These are phyloP conservation scores for Notarius quadriscutis DNA, from an alignment of 2,113 vertebrate genomes.

Conservation along the genomic window DNA sequence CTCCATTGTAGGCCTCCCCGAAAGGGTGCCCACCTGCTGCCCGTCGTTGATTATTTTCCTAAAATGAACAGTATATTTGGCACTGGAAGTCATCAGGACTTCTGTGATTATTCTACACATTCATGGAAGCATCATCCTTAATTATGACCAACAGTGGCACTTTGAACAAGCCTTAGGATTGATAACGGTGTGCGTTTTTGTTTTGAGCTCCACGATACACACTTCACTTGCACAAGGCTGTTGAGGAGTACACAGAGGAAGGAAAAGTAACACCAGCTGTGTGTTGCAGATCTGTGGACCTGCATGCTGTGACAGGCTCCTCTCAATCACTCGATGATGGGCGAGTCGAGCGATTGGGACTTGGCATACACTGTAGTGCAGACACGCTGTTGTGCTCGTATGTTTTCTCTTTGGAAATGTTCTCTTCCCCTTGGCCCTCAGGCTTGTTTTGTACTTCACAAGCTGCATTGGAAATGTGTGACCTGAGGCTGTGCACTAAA, in stretches of 20 bases:
- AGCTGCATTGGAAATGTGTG: conserved; percentile 17
- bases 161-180: neutral
- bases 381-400: neutral
- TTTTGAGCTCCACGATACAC: neutral
- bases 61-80: neutral
- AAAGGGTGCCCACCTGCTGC: no score
- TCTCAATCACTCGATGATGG: neutral
- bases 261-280: conserved; percentile 25
- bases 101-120: neutral
- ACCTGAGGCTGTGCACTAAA: conserved; percentile 24
- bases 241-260: neutral
- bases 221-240: neutral
- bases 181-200: neutral
- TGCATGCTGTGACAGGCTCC: conserved; percentile 39
- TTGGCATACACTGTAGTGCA: neutral
- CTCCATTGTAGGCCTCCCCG: no score
- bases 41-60: neutral
- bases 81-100: neutral
- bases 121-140: neutral
- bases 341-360: neutral
- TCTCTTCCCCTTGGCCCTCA: neutral
- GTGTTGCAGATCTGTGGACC: neutral
- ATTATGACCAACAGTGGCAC: neutral
- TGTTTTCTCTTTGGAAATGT: conserved; percentile 16
- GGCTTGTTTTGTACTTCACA: conserved; percentile 20